These are phyloP conservation scores for Edolisoma coerulescens DNA, from an alignment of 2,113 vertebrate species.

Conservation along the genomic window DNA sequence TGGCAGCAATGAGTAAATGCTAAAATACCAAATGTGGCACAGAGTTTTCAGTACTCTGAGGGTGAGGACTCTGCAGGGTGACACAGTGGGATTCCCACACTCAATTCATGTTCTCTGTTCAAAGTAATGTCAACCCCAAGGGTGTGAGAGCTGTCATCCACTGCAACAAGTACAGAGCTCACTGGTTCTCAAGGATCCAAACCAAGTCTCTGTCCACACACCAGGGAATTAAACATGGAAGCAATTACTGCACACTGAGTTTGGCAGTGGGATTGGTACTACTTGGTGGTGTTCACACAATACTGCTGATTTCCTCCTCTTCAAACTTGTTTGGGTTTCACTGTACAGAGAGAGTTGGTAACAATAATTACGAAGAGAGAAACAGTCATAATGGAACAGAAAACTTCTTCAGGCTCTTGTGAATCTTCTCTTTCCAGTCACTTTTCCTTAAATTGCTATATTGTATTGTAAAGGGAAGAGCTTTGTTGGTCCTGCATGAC, in stretches of 20 bases:
- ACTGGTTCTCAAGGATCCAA: background rate
- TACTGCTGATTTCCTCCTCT: accelerated
- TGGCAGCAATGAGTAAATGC: background rate
- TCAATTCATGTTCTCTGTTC: background rate
- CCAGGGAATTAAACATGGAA: background rate
- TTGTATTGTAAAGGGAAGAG: background rate
- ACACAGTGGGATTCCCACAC: too few species aligned
- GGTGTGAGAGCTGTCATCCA: accelerated
- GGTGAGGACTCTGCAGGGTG: background rate
- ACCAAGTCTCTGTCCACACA: background rate
- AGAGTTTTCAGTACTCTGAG: background rate
- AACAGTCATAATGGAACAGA: background rate
- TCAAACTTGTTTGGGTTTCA: background rate
- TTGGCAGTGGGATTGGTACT: background rate
- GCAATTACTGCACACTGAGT: background rate
- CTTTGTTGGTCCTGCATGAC: background rate
- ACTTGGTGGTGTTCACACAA: background rate
- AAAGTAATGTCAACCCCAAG: background rate
- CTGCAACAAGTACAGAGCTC: background rate
- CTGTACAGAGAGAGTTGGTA: background rate
- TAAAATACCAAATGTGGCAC: background rate
- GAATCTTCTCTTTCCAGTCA: background rate
- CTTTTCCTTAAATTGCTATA: background rate
- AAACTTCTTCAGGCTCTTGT: background rate
- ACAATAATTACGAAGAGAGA: background rate